Base-by-base conservation (phyloP, 2,113 vertebrate species). In the Lepidothrix coronata region DNA sequence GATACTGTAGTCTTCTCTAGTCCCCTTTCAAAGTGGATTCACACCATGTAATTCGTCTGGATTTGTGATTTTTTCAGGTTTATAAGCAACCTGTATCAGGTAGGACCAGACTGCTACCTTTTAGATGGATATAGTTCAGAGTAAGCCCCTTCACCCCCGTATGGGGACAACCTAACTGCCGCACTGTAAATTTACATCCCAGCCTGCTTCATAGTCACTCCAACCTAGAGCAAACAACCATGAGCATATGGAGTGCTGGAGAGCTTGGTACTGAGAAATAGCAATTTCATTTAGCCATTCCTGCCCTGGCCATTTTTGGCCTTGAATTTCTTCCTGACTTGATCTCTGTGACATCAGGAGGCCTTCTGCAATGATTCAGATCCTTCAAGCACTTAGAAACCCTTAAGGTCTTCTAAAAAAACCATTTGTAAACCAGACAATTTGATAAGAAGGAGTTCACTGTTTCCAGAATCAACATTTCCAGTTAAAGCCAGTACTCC, bases 391-490 rank as follows among this genome's bases (percentile, higher is more conserved):
- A 62, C 37, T 77, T 43, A 77, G 62, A 87, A 91, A 78, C 11
- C 20, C 92, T 91, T 59, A 75, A 84, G 49, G 12, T 70, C 51
- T 93, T 82, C 59, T 85, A 52, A 74, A 95, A 91, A 96, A 85
- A 14, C 51, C 37, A 54, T 19, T 35, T 1, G 1, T 83, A 78
- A 95, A 52, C 75, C 7, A 37, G 37, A 39, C 12, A 55, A 30
- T 94, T 94, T 87, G 96, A 96, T 97, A 96, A 96, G 94, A 87
- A 94, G 73, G 68, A 89, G 70, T 66, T 92, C 5, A 15, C 61
- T 89, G 59, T 92, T 95, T 73, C 70, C 82, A 68, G 92, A 79
- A 94, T 51, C 79, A 91, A 75, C 89, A 85, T 93, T 96, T 97
- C 96, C 91, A 93, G 94, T 96, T 90, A 95, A 89, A 55, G 83